phyloP scores from a whole-genome alignment of 2,113 vertebrate genomes.

The Boulengeromyrus knoepffleri region DNA sequence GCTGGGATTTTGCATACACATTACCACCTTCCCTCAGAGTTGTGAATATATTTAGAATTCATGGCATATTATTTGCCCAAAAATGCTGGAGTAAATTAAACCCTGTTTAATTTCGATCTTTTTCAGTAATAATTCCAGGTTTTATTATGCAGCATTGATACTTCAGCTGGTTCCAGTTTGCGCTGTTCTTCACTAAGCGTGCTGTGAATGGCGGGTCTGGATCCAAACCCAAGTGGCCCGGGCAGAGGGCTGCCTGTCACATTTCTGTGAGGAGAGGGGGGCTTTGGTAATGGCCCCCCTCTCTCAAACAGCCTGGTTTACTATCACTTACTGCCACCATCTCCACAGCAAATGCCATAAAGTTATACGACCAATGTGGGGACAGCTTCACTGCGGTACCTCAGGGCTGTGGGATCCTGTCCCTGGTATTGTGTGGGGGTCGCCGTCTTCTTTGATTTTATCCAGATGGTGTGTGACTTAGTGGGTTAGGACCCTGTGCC shows the following conservation, averaged over 20 bases:
- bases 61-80: not conserved
- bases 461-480: not conserved
- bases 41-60: conserved; percentile 3
- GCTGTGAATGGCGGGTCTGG: not conserved
- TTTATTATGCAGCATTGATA: not conserved
- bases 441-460: not conserved
- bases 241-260: not conserved
- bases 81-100: not conserved
- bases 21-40: not conserved
- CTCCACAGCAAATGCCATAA: not conserved
- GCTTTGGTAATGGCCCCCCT: not conserved
- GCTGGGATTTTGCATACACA: not conserved
- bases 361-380: not conserved
- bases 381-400: not conserved
- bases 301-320: not conserved
- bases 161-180: not conserved
- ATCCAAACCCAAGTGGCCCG: not conserved
- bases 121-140: not conserved
- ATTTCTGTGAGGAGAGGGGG: not conserved
- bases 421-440: not conserved
- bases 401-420: not conserved
- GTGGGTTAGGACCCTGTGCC: not conserved
- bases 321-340: not conserved
- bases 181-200: not conserved
- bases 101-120: not conserved